Base-by-base conservation (phyloP, 2,797 vertebrate genomes). In the Knipowitschia caucasica region DNA sequence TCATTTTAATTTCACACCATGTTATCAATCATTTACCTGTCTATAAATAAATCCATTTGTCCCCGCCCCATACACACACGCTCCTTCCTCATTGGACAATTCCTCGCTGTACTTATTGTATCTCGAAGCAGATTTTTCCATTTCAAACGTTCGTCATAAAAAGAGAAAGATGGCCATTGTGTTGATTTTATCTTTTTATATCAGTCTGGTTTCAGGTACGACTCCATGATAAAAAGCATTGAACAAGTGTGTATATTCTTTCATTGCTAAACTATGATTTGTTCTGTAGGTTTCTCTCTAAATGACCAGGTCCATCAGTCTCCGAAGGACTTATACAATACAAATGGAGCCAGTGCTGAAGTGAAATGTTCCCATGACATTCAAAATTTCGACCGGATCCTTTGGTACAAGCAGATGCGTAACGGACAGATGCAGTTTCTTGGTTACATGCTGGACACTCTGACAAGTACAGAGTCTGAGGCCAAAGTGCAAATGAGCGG, bases 351-450 rank as follows among this genome's bases (percentile, higher is more conserved):
- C 38, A 6, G 7, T 1, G 52, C 34, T 1, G 24, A 20, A 17
- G 31, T 85, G 3, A 4, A 9, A 12, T 86, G 85, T 40, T 73
- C 52, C 23, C 82, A 86, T 51, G 43, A 2, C 4, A 55, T 56
- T 14, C 0, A 24, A 0, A 14, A 0, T 25, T 75, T 67, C 1
- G 9, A 78, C 20, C 7, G 0, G 18, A 77, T 87, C 39, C 27
- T 77, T 2, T 87, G 85, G 85, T 87, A 86, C 73, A 77, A 82
- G 0, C 75, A 73, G 17, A 12, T 14, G 17, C 3, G 18, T 0
- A 14, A 49, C 4, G 11, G 5, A 45, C 21, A 49, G 2, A 23
- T 87, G 1, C 63, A 66, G 36, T 3, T 70, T 2, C 46, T 86
- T 9, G 78, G 78, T 31, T 51, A 78, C 49, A 38, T 74, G 4